These are phyloP conservation scores for Aspiorhynchus laticeps DNA, from an alignment of 2,113 vertebrate genomes.

Conservation along the genomic window DNA sequence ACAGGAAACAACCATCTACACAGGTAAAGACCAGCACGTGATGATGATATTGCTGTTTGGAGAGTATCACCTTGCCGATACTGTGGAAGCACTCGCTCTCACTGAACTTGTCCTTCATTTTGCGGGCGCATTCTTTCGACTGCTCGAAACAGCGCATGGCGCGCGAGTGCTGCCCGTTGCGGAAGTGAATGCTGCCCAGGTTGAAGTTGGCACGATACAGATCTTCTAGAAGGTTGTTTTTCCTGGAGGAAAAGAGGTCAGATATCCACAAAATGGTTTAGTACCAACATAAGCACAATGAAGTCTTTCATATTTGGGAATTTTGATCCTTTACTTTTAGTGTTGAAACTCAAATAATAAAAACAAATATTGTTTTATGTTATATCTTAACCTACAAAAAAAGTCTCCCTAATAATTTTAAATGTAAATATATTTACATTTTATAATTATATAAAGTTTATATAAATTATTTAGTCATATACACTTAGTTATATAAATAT, in stretches of 20 bases:
- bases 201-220: constrained; percentile 88
- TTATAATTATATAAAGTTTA: not conserved
- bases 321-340: too few species aligned
- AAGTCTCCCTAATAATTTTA: not conserved
- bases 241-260: constrained; percentile 67
- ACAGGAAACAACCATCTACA: not conserved
- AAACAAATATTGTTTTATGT: too few species aligned
- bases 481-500: not conserved
- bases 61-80: constrained; percentile 79
- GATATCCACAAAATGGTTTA: not conserved
- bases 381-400: not conserved
- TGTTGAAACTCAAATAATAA: too few species aligned
- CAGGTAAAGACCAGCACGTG: not conserved
- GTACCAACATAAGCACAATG: not conserved
- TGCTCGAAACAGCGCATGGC: constrained; percentile 87
- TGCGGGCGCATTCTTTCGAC: constrained; percentile 84
- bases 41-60: not conserved
- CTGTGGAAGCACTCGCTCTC: constrained; percentile 88
- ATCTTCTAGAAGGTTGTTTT: constrained; percentile 83
- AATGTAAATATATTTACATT: not conserved
- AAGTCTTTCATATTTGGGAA: too few species aligned
- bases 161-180: constrained; percentile 77
- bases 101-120: constrained; percentile 76
- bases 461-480: not conserved
- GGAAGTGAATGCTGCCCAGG: constrained; percentile 85